Percentiles rank a stretch among this genome's conserved stretches.
Conservation (phyloP, 1,140 invertebrate species). For the Megalonaias nervosa region DNA sequence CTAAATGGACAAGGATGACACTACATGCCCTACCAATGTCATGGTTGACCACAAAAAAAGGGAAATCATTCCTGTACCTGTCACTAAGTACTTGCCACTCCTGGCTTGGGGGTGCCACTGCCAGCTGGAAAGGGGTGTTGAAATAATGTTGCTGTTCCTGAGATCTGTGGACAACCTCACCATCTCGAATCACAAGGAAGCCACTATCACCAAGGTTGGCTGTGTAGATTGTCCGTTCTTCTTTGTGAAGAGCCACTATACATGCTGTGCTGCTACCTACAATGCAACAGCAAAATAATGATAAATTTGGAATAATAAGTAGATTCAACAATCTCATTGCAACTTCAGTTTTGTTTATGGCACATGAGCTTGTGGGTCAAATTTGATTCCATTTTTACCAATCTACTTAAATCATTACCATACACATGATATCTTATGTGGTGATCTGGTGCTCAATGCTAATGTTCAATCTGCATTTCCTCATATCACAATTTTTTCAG, state of each 20-base stretch:
- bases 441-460: no score
- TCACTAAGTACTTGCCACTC: conserved; percentile 88
- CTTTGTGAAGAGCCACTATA: conserved; percentile 92
- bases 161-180: conserved; percentile 89
- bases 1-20: no score
- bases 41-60: no score
- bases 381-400: neutral
- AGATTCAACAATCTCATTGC: no score
- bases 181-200: conserved; percentile 90
- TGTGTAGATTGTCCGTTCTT: conserved; percentile 90
- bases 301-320: neutral
- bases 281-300: conserved; percentile 28
- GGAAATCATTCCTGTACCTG: conserved; percentile 75
- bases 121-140: conserved; percentile 98
- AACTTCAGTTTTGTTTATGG: neutral
- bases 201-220: conserved; percentile 99
- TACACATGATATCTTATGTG: no score
- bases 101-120: conserved; percentile 91
- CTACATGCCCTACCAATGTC: no score
- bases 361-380: neutral
- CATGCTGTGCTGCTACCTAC: conserved; percentile 97
- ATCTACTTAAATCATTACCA: no score
- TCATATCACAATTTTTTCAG: no score
- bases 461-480: no score
- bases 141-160: conserved; percentile 99